Evolutionary conservation across 2,888 invertebrate genomes (phyloP), one percentile per base, ranked within the genome.

Genomic region (Ferrisia virgata): DNA sequence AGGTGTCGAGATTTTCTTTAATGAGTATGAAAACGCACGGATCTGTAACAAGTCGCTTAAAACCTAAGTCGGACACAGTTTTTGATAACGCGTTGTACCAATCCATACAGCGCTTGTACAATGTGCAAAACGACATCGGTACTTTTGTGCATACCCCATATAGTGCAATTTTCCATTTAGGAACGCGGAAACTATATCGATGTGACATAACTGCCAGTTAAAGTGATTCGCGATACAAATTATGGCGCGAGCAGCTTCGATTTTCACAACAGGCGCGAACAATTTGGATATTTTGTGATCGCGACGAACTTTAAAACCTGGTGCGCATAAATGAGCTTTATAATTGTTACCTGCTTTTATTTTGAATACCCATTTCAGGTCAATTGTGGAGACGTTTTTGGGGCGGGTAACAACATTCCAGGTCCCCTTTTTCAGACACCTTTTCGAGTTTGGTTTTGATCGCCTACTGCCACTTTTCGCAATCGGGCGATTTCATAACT

Each of bases 11-110:
- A 28, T 84, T 40, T 64, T 40, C 64, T 86, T 85, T 88, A 88
- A 89, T 64, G 87, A 86, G 72, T 88, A 84, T 15, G 88, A 87
- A 13, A 88, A 86, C 85, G 88, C 88, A n/a, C n/a, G n/a, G n/a
- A n/a, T n/a, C n/a, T n/a, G n/a, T n/a, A n/a, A n/a, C n/a, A n/a
- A n/a, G n/a, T n/a, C n/a, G n/a, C n/a, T n/a, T n/a, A n/a, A n/a
- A n/a, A n/a, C n/a, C n/a, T n/a, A n/a, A n/a, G n/a, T n/a, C n/a
- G n/a, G n/a, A n/a, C n/a, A n/a, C n/a, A n/a, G n/a, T n/a, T n/a
- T n/a, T n/a, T n/a, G n/a, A n/a, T n/a, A n/a, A n/a, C n/a, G n/a
- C n/a, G n/a, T n/a, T n/a, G n/a, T 82, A 88, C 88, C 1, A 88
- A 86, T 15, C 88, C 88, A 86, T 89, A 88, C 28, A 89, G 76